Evolutionary conservation across 2,113 vertebrate species (phyloP).

Genomic region (Charina bottae): DNA sequence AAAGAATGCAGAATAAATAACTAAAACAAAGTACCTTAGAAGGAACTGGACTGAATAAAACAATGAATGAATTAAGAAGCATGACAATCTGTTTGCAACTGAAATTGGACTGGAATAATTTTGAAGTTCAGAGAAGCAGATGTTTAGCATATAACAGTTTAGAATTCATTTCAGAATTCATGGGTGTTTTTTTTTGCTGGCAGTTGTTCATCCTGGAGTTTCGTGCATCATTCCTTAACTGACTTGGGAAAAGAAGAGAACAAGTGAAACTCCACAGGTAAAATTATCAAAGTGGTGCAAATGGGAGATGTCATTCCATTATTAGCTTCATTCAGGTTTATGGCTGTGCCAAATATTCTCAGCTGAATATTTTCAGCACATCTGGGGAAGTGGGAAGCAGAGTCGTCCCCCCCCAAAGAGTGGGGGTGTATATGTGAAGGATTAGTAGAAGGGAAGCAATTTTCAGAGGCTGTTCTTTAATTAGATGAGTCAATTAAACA

Average conservation of each 20-base stretch:
- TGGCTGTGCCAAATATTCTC: not conserved
- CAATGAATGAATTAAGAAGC: not conserved
- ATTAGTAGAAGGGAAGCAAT: not conserved
- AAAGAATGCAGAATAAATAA: not conserved
- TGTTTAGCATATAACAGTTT: not conserved
- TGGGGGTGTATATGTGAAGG: not conserved
- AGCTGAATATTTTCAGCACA: not conserved
- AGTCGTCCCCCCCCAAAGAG: not conserved
- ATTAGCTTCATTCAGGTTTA: not conserved
- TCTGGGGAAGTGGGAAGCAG: not conserved
- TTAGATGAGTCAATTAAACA: not conserved
- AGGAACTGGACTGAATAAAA: not conserved
- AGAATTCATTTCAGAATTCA: not conserved
- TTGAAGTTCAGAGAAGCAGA: constrained; percentile 5
- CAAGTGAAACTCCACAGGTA: not conserved
- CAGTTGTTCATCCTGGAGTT: not conserved
- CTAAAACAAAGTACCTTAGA: not conserved
- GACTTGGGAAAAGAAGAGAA: not conserved
- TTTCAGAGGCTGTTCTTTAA: not conserved
- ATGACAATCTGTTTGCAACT: not conserved
- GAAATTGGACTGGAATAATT: not conserved
- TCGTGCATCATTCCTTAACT: not conserved
- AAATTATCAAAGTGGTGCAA: not conserved
- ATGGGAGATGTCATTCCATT: not conserved
- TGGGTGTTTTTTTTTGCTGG: not conserved